These are phyloP conservation scores for Eilema caniola DNA, from an alignment of 2,888 invertebrate species.

Conservation along the genomic window DNA sequence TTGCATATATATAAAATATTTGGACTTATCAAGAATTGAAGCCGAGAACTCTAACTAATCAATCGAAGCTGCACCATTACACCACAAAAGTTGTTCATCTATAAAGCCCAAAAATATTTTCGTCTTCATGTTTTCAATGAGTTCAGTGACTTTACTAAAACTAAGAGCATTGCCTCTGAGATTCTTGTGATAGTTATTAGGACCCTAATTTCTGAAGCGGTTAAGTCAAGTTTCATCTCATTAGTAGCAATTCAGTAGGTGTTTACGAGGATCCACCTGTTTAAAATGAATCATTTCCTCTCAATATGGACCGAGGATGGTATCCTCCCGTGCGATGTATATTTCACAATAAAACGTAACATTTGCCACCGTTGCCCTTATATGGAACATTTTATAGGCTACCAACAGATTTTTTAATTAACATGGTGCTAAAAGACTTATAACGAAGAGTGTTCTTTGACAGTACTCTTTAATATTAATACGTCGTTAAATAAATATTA, in stretches of 20 bases:
- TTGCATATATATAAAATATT: no score
- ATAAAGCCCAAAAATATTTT: neutral
- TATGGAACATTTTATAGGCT: conserved; percentile 51
- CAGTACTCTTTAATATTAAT: neutral
- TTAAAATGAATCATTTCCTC: conserved; percentile 55
- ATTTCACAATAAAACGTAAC: conserved; percentile 50
- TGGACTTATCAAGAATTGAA: no score
- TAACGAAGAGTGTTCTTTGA: conserved; percentile 15
- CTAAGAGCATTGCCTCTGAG: neutral
- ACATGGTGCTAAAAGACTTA: conserved; percentile 22
- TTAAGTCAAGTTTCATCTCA: conserved; percentile 25
- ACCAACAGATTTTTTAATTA: conserved; percentile 58
- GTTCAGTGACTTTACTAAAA: conserved; percentile 10
- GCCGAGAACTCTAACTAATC: no score
- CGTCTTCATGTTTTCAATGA: neutral
- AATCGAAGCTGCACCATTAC: neutral
- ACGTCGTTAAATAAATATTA: neutral
- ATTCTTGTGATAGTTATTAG: conserved; percentile 2
- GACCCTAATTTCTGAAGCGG: conserved; percentile 9
- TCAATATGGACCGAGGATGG: conserved; percentile 36
- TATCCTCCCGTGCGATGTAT: conserved; percentile 23
- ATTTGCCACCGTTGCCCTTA: conserved; percentile 50
- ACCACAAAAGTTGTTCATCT: neutral
- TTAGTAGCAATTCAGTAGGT: conserved; percentile 41
- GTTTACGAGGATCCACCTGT: conserved; percentile 41